phyloP scores from a whole-genome alignment of 1,140 invertebrate genomes.

The Meloidogyne chitwoodi region DNA sequence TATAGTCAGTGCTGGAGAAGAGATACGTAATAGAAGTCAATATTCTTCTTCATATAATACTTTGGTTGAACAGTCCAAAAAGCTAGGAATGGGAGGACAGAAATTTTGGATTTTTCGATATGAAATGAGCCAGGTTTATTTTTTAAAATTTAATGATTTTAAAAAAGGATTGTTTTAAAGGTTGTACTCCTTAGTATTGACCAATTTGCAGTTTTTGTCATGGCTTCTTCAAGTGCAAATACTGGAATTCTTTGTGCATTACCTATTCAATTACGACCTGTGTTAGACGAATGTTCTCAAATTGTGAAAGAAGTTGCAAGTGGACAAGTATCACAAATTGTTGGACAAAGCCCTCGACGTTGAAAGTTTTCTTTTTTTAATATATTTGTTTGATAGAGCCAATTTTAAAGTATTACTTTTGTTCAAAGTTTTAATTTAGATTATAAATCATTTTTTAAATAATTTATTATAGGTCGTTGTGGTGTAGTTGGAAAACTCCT shows the following conservation, averaged over 20 bases:
- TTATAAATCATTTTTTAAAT: no score
- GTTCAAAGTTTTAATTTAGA: no score
- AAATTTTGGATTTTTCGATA: slow-evolving; percentile 46
- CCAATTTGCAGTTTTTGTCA: slow-evolving; percentile 40
- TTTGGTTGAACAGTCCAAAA: slow-evolving; percentile 47
- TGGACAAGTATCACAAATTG: neutral
- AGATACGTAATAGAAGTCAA: slow-evolving; percentile 38
- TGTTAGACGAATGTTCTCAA: slow-evolving; percentile 32
- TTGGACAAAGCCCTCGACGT: slow-evolving; percentile 8
- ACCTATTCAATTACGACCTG: slow-evolving; percentile 27
- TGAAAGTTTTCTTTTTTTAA: neutral
- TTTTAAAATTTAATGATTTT: neutral
- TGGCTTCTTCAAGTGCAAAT: slow-evolving; percentile 45
- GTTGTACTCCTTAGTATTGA: slow-evolving; percentile 38
- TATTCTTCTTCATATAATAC: slow-evolving; percentile 31
- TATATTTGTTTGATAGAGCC: no score
- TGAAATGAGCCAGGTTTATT: slow-evolving; percentile 21
- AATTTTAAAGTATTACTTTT: no score
- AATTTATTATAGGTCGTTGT: neutral
- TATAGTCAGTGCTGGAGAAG: slow-evolving; percentile 39
- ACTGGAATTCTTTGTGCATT: slow-evolving; percentile 41
- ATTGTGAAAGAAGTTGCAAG: slow-evolving; percentile 31
- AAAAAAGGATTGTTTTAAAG: neutral
- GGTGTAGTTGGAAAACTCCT: neutral
- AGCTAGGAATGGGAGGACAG: slow-evolving; percentile 45